Conservation (phyloP, 2,888 invertebrate genomes). For the Epinotia ramella region DNA sequence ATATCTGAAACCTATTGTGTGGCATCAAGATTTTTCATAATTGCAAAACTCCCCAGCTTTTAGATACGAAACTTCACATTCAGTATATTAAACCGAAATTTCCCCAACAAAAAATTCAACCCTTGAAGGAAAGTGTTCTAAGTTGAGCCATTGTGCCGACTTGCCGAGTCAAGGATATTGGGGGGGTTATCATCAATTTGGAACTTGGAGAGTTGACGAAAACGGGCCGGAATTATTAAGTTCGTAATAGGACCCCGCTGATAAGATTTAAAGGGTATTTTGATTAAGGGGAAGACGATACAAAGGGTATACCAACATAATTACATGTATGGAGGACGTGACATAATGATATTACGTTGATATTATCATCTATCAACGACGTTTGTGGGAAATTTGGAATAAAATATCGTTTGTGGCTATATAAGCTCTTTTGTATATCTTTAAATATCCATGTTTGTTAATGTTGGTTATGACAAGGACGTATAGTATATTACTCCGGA, state of each 20-base stretch:
- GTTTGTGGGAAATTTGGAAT: neutral
- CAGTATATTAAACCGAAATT: conserved; percentile 27
- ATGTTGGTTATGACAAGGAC: no score
- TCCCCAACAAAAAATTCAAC: conserved; percentile 22
- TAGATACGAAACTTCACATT: neutral
- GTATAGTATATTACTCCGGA: no score
- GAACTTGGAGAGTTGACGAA: conserved; percentile 41
- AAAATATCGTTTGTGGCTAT: neutral
- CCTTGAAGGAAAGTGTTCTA: conserved; percentile 16
- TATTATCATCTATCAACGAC: conserved; percentile 7
- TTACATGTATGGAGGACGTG: neutral
- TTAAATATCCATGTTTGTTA: no score
- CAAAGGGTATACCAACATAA: conserved; percentile 7
- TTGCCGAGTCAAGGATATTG: conserved; percentile 22
- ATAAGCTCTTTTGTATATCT: no score
- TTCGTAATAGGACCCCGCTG: conserved; percentile 42
- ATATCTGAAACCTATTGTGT: neutral
- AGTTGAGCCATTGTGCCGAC: conserved; percentile 38
- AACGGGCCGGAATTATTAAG: conserved; percentile 37
- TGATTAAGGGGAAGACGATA: conserved; percentile 29
- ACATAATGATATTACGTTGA: neutral
- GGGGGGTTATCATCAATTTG: conserved; percentile 41
- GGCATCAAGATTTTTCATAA: neutral
- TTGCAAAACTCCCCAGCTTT: neutral
- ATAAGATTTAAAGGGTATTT: conserved; percentile 39